Evolutionary conservation across 2,113 vertebrate species (phyloP).

Genomic region (Cyprinodon brontotheroides): DNA sequence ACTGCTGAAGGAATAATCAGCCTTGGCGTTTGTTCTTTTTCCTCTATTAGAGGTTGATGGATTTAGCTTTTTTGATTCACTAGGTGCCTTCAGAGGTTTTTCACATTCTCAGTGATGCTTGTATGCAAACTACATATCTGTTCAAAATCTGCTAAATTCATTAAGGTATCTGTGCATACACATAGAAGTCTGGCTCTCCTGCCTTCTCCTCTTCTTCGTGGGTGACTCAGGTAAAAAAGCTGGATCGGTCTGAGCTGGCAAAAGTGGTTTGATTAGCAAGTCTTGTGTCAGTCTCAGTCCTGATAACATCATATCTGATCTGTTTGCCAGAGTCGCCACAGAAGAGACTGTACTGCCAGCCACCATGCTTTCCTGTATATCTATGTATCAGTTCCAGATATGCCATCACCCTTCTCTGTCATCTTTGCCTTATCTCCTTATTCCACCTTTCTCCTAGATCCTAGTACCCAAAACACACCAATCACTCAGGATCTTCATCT

Average conservation of each 20-base stretch:
- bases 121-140: constrained; percentile 29
- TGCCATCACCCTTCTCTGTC: constrained; percentile 68
- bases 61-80: constrained; percentile 85
- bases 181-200: constrained; percentile 46
- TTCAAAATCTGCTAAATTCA: constrained; percentile 26
- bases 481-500: constrained; percentile 57
- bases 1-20: constrained; percentile 89
- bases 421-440: constrained; percentile 72
- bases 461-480: constrained; percentile 56
- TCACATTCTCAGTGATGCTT: constrained; percentile 48
- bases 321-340: constrained; percentile 59
- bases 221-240: constrained; percentile 58
- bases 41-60: constrained; percentile 87
- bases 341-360: constrained; percentile 42
- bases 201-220: constrained; percentile 46
- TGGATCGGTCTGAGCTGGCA: constrained; percentile 57
- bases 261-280: constrained; percentile 69
- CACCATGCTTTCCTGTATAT: constrained; percentile 46
- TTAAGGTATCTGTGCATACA: constrained; percentile 47
- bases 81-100: constrained; percentile 54
- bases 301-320: constrained; percentile 80
- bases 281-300: constrained; percentile 62
- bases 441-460: constrained; percentile 70
- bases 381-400: constrained; percentile 66
- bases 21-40: constrained; percentile 60